These are phyloP conservation scores for Melanaphis sacchari DNA, from an alignment of 1,140 invertebrate species.

Conservation along the genomic window DNA sequence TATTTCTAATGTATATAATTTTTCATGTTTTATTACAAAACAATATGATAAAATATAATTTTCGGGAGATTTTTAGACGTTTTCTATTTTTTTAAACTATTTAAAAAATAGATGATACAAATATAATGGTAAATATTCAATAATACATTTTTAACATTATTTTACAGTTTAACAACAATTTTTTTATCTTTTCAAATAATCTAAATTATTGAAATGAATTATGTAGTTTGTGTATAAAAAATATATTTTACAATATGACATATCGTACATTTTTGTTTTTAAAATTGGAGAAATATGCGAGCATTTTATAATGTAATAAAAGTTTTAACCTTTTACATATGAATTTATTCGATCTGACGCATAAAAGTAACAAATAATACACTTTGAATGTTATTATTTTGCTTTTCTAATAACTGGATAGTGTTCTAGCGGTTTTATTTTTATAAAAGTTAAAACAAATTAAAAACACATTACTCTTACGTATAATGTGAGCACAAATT, in stretches of 20 bases:
- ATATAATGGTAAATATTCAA: background rate
- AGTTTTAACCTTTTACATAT: background rate
- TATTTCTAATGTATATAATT: no score
- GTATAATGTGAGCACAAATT: background rate
- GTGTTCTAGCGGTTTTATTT: background rate
- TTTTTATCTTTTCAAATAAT: background rate
- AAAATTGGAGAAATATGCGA: background rate
- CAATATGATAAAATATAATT: background rate
- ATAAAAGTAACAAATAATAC: background rate
- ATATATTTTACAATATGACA: background rate
- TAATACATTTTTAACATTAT: background rate
- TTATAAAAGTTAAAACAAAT: slow-evolving; percentile 27
- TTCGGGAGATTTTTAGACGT: background rate
- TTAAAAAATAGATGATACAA: background rate
- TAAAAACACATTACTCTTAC: slow-evolving; percentile 44
- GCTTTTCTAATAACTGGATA: background rate
- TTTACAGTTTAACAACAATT: background rate
- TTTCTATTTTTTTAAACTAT: background rate
- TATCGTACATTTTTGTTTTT: background rate
- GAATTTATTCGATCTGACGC: slow-evolving; percentile 6
- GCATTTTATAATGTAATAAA: background rate
- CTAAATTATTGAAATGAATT: background rate
- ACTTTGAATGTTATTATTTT: background rate
- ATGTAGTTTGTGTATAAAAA: background rate
- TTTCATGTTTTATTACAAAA: background rate